A percentile compares a stretch with the other conserved stretches of the same genome.
Evolutionary conservation across 2,797 vertebrate genomes (phyloP).

Genomic region (Channa striata): DNA sequence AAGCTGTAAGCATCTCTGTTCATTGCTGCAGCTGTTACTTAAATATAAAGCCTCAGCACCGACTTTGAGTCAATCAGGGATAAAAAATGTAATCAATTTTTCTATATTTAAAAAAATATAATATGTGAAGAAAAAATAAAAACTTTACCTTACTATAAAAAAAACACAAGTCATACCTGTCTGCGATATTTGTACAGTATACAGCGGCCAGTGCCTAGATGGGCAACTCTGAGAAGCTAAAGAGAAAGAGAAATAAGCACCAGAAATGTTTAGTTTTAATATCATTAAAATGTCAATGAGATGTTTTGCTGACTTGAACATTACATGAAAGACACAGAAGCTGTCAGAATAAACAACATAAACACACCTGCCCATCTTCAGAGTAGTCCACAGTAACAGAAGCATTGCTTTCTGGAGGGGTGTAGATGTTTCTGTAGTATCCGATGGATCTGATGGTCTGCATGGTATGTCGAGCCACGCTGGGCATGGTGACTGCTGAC

Average conservation of each 20-base stretch:
- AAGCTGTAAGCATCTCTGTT: constrained; percentile 3
- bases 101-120: neutral
- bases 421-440: constrained; percentile 99
- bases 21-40: constrained; percentile 2
- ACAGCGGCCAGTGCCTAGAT: constrained; percentile 94
- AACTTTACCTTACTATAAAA: too few relatives aligned
- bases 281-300: neutral
- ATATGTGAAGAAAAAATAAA: neutral
- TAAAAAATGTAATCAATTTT: neutral
- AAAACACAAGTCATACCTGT: constrained; percentile 67
- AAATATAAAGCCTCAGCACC: neutral
- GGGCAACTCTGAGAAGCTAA: constrained; percentile 93
- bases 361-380: constrained; percentile 85
- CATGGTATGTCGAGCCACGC: constrained; percentile 98
- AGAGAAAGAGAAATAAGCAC: constrained; percentile 17
- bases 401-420: constrained; percentile 96
- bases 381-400: constrained; percentile 96
- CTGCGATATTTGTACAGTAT: constrained; percentile 95
- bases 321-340: neutral
- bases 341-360: neutral
- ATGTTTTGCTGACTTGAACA: neutral
- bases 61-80: neutral
- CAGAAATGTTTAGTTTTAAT: neutral
- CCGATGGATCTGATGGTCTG: constrained; percentile 97
- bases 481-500: constrained; percentile 98